Base-by-base conservation (phyloP, 2,113 vertebrate genomes). In the Bujurquina vittata region DNA sequence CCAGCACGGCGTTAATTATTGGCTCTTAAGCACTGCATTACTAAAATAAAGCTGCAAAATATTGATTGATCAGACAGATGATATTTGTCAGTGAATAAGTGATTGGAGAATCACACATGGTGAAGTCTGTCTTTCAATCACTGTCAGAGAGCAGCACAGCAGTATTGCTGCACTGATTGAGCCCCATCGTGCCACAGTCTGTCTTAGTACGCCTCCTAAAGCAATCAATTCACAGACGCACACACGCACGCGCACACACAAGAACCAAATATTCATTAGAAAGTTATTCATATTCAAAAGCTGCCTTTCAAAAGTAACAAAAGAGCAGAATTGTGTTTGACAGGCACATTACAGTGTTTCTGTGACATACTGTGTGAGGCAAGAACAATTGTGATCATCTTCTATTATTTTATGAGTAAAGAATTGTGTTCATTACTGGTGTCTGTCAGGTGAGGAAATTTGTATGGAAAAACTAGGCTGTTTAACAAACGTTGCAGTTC, bases 31-130 rank as follows among this genome's bases (percentile, higher is more conserved):
- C 75, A 86, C 84, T 76, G 86, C 89, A 95, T 95, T 92, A 96
- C 92, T 93, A 88, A 94, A 94, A 95, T 94, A 94, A 95, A 94
- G 93, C 91, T 86, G 89, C 91, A 93, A 94, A 37, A 95, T 93
- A 94, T 88, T 92, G 93, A 95, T 94, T 92, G 92, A 94, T 94
- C 88, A 88, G 91, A 77, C 89, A 88, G 92, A 92, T 89, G 87
- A 94, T 92, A 91, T 92, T 92, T 85, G 84, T 91, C 91, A 88
- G 88, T 23, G 90, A 89, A 59, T 74, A 83, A 77, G 88, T n/a
- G 88, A 93, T 86, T 92, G 77, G 74, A 85, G 84, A 79, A 73
- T 83, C 84, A 74, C 46, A 88, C 80, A 79, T 81, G 87, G 79
- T 26, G 65, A 86, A 79, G 88, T 87, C 87, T n/a, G 86, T 88